Percentiles rank a stretch among this genome's conserved stretches.
Conservation (phyloP, 1,140 invertebrate species). For the Drosophila dunni region DNA sequence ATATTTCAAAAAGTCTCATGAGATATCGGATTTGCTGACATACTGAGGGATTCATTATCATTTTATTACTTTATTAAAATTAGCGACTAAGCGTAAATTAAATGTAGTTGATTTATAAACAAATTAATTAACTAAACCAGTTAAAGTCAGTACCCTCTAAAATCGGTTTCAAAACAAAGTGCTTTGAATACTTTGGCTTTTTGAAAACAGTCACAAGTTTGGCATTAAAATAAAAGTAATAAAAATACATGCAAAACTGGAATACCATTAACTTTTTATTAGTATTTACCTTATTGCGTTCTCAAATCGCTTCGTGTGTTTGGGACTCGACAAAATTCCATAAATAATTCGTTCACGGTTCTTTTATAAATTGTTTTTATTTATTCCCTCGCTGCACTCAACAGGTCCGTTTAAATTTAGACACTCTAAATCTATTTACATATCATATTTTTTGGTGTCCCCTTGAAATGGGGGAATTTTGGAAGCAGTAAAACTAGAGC, state of each 20-base stretch:
- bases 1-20: too few relatives aligned
- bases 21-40: too few relatives aligned
- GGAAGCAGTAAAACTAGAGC: slow-evolving; percentile 3
- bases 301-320: neutral
- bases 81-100: too few relatives aligned
- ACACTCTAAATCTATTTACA: slow-evolving; percentile 18
- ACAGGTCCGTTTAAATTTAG: slow-evolving; percentile 57
- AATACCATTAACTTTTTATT: slow-evolving; percentile 8
- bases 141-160: too few relatives aligned
- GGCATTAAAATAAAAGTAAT: neutral
- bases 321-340: neutral
- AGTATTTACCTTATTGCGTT: slow-evolving; percentile 7
- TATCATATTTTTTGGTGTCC: slow-evolving; percentile 2
- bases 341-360: neutral
- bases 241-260: slow-evolving; percentile 5
- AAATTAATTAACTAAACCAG: too few relatives aligned
- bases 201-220: neutral
- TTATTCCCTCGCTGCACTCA: slow-evolving; percentile 6
- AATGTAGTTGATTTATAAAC: too few relatives aligned
- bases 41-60: too few relatives aligned
- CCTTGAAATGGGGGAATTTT: slow-evolving; percentile 2
- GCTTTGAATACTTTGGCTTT: neutral
- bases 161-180: too few relatives aligned
- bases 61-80: too few relatives aligned
- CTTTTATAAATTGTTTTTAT: slow-evolving; percentile 7